Evolutionary conservation across 1,140 invertebrate species (phyloP), one percentile per base, ranked within the genome.

Genomic region (Holcopasites calliopsidis): DNA sequence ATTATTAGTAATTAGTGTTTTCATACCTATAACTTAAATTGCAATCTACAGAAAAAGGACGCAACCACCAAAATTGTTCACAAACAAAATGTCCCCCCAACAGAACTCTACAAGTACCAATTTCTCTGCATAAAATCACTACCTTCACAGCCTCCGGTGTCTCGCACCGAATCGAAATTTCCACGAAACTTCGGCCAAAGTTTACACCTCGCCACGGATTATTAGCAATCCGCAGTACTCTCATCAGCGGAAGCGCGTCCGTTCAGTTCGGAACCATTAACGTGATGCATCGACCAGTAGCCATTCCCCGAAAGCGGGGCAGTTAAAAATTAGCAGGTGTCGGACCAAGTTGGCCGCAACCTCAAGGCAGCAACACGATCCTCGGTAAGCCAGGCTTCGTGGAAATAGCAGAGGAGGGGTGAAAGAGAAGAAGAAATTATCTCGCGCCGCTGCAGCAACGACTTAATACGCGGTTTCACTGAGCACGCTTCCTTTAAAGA

Each of bases 301-400:
- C 60, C 10, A 31, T 64, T 64, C 60, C 60, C 28, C 60, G 60
- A 61, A 61, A 61, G 58, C 58, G 58, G 31, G 33, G 28, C 40
- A 42, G 16, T 64, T 42, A 49, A 44, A 40, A 64, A 64, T 64
- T 64, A 64, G 60, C 42, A 64, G 60, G 60, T 64, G 60, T 42
- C 42, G 60, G 28, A 21, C 49, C 26, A 47, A 64, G 49, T 64
- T 64, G 60, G 38, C 54, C 8, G 11, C n/a, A 18, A 11, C n/a
- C 18, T 10, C 23, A n/a, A 57, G 26, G 11, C 16, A 31, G 26
- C 18, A 18, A 31, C 28, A n/a, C n/a, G 57, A 38, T 57, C 31
- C 28, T 47, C 31, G 31, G 18, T 18, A 6, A 3, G 13, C 58
- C 3, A 35, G 38, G 23, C 31, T 64, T 64, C 60, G 60, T 47